A percentile compares a stretch with the other conserved stretches of the same genome.
Conservation (phyloP, 2,113 vertebrate genomes). For the Muntiacus muntjak region DNA sequence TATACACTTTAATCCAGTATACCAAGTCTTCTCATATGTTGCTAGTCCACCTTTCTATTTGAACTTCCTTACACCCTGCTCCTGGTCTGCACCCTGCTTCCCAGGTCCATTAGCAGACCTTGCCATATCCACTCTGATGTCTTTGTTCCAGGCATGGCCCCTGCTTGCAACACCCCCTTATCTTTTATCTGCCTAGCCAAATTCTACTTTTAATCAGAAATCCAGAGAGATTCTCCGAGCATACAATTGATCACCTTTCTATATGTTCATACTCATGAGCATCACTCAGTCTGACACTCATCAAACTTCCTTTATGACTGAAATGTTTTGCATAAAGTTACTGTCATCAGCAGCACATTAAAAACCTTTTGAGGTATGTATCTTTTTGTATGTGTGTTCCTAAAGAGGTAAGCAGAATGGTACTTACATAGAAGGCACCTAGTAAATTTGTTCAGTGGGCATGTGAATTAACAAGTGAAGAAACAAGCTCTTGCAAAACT, state of each 20-base stretch:
- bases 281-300: not conserved
- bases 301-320: not conserved
- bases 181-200: not conserved
- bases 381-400: not conserved
- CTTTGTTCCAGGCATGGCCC: not conserved
- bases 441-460: not conserved
- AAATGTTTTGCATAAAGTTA: not conserved
- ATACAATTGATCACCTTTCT: not conserved
- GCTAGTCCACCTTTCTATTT: not conserved
- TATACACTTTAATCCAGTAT: not conserved
- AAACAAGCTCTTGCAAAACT: not conserved
- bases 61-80: not conserved
- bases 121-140: not conserved
- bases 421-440: not conserved
- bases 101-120: not conserved
- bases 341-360: not conserved
- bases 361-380: not conserved
- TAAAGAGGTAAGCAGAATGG: not conserved
- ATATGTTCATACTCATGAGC: not conserved
- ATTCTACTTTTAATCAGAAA: not conserved
- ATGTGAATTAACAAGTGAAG: not conserved
- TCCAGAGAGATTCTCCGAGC: not conserved
- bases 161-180: not conserved
- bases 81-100: not conserved
- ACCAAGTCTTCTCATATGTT: not conserved